Percentiles rank a stretch among this genome's conserved stretches.
Conservation (phyloP, 1,140 invertebrate species). For the Pogonus chalceus region DNA sequence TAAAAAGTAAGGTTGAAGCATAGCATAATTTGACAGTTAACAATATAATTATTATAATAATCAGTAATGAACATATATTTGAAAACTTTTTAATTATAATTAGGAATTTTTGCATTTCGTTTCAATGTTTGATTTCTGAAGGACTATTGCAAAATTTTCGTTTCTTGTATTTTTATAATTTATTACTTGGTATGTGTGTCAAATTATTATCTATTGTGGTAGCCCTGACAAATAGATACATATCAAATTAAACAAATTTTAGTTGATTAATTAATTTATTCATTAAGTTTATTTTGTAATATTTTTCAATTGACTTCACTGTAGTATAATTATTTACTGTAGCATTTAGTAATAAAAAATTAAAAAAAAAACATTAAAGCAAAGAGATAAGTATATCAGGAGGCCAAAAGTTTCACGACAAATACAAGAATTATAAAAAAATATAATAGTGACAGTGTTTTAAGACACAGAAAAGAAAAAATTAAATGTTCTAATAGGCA, state of each 20-base stretch:
- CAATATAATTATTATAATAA: no score
- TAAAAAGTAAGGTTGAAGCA: no score
- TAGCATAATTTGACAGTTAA: no score
- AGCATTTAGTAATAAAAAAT: neutral
- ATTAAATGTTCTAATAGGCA: slow-evolving; percentile 2
- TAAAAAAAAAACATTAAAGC: neutral
- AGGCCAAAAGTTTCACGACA: no score
- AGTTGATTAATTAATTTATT: neutral
- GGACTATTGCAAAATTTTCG: no score
- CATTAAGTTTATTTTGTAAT: neutral
- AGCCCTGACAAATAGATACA: neutral
- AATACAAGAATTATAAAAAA: neutral
- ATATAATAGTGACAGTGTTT: neutral
- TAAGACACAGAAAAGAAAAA: no score
- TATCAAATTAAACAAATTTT: neutral
- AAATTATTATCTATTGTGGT: neutral
- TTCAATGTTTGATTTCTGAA: no score
- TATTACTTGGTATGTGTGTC: no score
- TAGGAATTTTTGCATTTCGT: no score
- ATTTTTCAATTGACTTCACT: neutral
- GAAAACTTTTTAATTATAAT: no score
- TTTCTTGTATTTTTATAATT: no score
- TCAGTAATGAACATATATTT: no score
- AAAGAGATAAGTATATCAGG: neutral
- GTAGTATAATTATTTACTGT: neutral